Evolutionary conservation across 2,113 vertebrate species (phyloP), one percentile per base, ranked within the genome.

Genomic region (Notiomystis cincta): DNA sequence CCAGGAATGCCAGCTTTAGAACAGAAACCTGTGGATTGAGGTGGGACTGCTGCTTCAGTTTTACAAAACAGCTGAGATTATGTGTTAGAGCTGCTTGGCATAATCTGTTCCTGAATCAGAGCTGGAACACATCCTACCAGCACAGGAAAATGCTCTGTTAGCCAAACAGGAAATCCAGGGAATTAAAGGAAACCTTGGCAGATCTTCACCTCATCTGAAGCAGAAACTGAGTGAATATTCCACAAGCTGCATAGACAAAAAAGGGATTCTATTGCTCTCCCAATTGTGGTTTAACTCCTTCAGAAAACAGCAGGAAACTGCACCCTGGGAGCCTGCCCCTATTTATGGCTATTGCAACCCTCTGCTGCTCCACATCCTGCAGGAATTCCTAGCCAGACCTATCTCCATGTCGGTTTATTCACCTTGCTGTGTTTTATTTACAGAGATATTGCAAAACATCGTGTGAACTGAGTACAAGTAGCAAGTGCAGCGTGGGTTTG

Each of bases 391-490:
- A 54, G 76, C 50, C 91, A 96, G 84, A 62, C 91, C 96, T 94
- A 80, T 95, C 94, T 96, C 96, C 87, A 53, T 27, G 27, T 82
- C 2, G 56, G 89, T 98, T 98, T 96, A 97, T 98, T 98, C 45
- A 73, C 90, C 91, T 94, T 44, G 50, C 90, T 77, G 15, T 30
- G 86, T 88, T 91, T 96, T 96, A 87, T 95, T 96, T 96, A 95
- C 94, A 92, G 95, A 96, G 90, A 96, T 94, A 95, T 95, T 98
- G 98, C 96, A 97, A 97, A 97, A 89, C 45, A 16, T 10, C n/a
- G 9, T 58, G 88, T 88, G 82, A 89, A 13, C 38, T 67, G 79
- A 82, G 62, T 40, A 96, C 82, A 80, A 14, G n/a, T 15, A 60
- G 60, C 77, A 33, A 62, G 60, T 42, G 62, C 35, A 80, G 90